Evolutionary conservation across 1,140 invertebrate species (phyloP), one percentile per base, ranked within the genome.

Genomic region (Ceratina calcarata): DNA sequence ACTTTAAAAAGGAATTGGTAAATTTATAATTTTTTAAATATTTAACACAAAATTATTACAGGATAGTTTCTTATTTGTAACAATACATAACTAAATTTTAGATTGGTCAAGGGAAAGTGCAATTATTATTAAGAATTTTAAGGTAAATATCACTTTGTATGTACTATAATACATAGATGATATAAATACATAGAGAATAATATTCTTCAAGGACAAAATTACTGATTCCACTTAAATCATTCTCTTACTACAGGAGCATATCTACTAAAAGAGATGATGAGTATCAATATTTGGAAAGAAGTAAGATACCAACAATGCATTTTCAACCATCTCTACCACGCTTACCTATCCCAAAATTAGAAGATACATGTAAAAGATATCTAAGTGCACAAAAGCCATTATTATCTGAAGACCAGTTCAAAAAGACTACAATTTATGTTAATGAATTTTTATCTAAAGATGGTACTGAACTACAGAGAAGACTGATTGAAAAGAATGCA

Each of bases 251-350:
- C 13, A 87, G 85, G 22, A 79, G 27, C 13, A 81, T 68, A 27
- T 6, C 51, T 3, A 2, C 51, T 18, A 65, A 45, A 16, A 60
- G 53, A 4, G 22, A 64, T 60, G 76, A 90, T 58, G 93, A 94
- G 51, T 95, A 95, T 91, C 96, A 98, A 86, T 98, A 95, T 89
- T 92, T 98, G 16, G 96, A 98, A 82, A 93, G 93, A 76, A 98
- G 97, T 89, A 94, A 96, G 49, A 89, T 98, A 18, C 96, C 97
- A 12, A 97, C 97, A 55, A 95, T 98, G 94, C 97, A 99, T 92
- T 99, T 99, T 92, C 98, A 99, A 94, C 94, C 95, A 79, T 99
- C 98, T 20, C 92, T 99, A 76, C 98, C 98, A 3, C 94, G 97
- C 20, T 93, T 99, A 45, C 97, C 98, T 15, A 96, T 99, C 87